These are phyloP conservation scores for Amphiprion percula DNA, from an alignment of 2,113 vertebrate genomes.

Conservation along the genomic window DNA sequence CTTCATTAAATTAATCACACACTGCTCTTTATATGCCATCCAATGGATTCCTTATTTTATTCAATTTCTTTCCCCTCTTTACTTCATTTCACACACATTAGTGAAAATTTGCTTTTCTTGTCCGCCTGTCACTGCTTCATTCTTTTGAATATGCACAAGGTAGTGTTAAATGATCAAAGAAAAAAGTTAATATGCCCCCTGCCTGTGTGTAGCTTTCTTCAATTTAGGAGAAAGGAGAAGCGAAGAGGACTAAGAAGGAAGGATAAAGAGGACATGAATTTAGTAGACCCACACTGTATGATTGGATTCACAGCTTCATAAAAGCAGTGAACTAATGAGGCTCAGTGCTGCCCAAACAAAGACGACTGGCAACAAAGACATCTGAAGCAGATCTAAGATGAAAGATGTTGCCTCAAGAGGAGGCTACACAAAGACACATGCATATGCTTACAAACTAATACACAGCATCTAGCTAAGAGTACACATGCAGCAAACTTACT, in stretches of 20 bases:
- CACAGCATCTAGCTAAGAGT: background rate
- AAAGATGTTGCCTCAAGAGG: conserved; percentile 18
- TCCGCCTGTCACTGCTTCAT: background rate
- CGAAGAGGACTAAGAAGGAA: background rate
- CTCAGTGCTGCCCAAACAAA: background rate
- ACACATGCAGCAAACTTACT: background rate
- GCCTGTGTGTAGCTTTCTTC: background rate
- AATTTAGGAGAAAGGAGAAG: background rate
- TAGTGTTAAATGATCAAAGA: conserved; percentile 7
- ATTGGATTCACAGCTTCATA: conserved; percentile 6
- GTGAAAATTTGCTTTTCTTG: background rate
- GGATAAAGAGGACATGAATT: background rate
- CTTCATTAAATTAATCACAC: background rate
- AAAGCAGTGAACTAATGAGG: conserved; percentile 25
- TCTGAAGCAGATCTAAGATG: conserved; percentile 23
- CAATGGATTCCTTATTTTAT: background rate
- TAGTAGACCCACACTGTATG: background rate
- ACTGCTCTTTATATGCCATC: background rate
- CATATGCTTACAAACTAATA: background rate
- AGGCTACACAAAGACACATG: background rate
- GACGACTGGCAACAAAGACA: conserved; percentile 39
- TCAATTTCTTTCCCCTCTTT: background rate
- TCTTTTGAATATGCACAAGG: background rate
- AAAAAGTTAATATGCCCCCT: background rate
- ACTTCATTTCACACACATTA: background rate